These are phyloP conservation scores for Hirundo rustica DNA, from an alignment of 2,797 vertebrate species.

Conservation along the genomic window DNA sequence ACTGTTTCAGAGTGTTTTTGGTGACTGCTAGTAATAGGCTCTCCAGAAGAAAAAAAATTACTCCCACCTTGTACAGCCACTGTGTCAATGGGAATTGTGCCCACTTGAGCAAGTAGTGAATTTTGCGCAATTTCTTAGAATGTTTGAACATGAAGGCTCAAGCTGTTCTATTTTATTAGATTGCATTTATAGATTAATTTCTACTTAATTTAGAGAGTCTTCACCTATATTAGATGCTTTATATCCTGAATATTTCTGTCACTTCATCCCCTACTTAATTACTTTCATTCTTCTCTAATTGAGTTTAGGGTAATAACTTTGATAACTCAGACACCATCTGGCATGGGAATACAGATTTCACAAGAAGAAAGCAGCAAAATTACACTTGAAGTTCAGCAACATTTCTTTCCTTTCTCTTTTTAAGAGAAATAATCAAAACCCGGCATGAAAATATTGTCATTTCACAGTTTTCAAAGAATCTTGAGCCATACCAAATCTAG, in stretches of 20 bases:
- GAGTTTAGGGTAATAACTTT: constrained; percentile 61
- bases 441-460: not conserved
- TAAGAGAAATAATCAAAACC: not conserved
- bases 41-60: not conserved
- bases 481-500: not conserved
- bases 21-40: not conserved
- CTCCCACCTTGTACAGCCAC: not conserved
- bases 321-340: constrained; percentile 65
- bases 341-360: constrained; percentile 38
- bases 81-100: not conserved
- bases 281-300: constrained; percentile 63
- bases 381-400: constrained; percentile 3
- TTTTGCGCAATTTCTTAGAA: not conserved
- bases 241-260: constrained; percentile 29
- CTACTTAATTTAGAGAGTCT: constrained; percentile 3
- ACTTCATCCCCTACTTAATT: constrained; percentile 55
- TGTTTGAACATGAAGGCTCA: not conserved
- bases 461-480: constrained; percentile 16
- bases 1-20: not conserved
- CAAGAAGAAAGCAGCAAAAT: constrained; percentile 36
- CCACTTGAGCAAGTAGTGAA: not conserved
- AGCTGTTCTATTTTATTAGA: not conserved
- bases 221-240: constrained; percentile 32
- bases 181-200: not conserved
- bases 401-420: not conserved